Base-by-base conservation (phyloP, 2,888 invertebrate genomes). In the Lissonota sp. region DNA sequence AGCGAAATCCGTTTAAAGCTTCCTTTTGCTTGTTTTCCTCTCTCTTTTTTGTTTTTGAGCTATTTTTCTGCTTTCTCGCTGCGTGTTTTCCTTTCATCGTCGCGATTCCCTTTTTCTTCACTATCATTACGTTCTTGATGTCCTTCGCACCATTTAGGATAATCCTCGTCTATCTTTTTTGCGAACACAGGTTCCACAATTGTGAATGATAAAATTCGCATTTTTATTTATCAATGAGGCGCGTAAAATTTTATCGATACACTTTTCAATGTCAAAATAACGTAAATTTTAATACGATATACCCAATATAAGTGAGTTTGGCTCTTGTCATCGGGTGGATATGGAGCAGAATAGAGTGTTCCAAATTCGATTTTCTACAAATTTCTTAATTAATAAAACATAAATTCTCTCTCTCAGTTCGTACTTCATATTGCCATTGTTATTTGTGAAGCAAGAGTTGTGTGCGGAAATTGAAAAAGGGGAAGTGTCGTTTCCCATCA, bases 1-100 rank as follows among this genome's bases (percentile, higher is more conserved):
- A 63, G 66, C 57, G 72, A 71, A 76, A 80, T 80, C 63, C 69
- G 69, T 73, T 62, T 73, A 67, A 57, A 76, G 62, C 63, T 67
- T 67, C 26, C 70, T 64, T 46, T 73, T 26, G 46, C 51, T 40
- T n/a, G 16, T 46, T 42, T 37, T 37, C 46, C 10, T 16, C 4
- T 12, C 57, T 55, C 8, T 67, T 66, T 58, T 67, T 51, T 26
- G 10, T 7, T 26, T 46, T 10, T 44, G 44, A 10, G 5, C 6
- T 10, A 10, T 26, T 63, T 49, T 63, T 63, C 8, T 37, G 5
- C 37, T 49, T n/a, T 49, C 8, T 62, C 67, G 60, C 46, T 44
- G 64, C 63, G 26, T 64, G 64, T 76, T 76, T 70, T 57, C 46
- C 44, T 40, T 49, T 49, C 62, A 57, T 5, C 10, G 49, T 39